Base-by-base conservation (phyloP, 2,113 vertebrate species). In the Leptocoma aspasia region DNA sequence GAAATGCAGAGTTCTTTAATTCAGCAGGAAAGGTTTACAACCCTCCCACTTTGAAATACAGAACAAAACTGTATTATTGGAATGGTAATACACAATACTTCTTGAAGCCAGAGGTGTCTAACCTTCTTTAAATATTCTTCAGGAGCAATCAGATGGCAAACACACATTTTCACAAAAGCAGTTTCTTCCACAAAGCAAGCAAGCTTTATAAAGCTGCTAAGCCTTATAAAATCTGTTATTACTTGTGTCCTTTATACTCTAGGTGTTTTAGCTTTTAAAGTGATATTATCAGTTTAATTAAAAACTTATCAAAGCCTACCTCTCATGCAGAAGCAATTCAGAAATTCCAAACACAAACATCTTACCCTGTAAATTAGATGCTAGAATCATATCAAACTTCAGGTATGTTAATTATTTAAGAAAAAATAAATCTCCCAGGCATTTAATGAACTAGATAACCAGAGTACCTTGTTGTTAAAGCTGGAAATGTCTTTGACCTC, bases 231-330 rank as follows among this genome's bases (percentile, higher is more conserved):
- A 95, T 86, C 84, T 88, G 91, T 97, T 97, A 97, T 97, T 97
- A 90, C 96, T 97, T 86, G 70, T 97, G 93, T 97, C 95, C 96
- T 97, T 97, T 94, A 90, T 90, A 96, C 42, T 86, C 94, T 88
- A 85, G 97, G 90, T 97, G 96, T 95, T 97, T 97, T 94, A 96
- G 91, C 89, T 96, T 97, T 97, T 96, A 97, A 98, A 97, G 91
- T 78, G 97, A 98, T 98, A 96, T 90, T 98, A 98, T 98, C 97
- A 97, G 90, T 97, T 98, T 98, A 98, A 98, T 98, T 98, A 98
- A 98, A 98, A 95, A 93, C 88, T 92, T 97, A 97, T 83, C 95
- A 90, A 95, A 96, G 88, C 69, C 86, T 95, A 23, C 92, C 63
- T 75, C 94, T 97, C 93, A 39, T 5, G 20, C 78, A 70, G 91